A percentile compares a stretch with the other conserved stretches of the same genome.
Evolutionary conservation across 2,797 vertebrate species (phyloP).

Genomic region (Spatula clypeata): DNA sequence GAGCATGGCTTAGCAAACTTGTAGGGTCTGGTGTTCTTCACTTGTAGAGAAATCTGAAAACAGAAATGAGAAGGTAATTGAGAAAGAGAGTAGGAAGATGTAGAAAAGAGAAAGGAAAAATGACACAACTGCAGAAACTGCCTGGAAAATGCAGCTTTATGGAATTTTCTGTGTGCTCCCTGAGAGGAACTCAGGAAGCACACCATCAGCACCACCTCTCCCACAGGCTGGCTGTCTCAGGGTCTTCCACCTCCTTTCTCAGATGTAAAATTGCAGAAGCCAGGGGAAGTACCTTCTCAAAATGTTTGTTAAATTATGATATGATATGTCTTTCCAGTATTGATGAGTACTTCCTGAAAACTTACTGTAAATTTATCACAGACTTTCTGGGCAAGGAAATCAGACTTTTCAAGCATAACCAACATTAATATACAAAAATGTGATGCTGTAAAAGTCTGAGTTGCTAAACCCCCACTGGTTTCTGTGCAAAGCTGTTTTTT

Average conservation of each 20-base stretch:
- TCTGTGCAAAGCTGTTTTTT: not conserved
- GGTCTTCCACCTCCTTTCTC: not conserved
- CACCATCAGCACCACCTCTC: not conserved
- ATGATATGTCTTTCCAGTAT: not conserved
- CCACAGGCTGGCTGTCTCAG: not conserved
- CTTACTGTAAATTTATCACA: conserved; percentile 17
- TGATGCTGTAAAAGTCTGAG: conserved; percentile 12
- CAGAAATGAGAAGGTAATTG: not conserved
- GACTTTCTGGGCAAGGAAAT: conserved; percentile 29
- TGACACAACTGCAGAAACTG: not conserved
- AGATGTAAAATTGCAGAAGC: not conserved
- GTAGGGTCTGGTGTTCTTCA: not conserved
- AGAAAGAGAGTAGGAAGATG: not conserved
- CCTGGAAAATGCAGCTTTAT: not conserved
- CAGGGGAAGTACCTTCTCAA: not conserved
- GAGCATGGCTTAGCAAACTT: not conserved
- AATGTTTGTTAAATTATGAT: not conserved
- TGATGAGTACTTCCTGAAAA: conserved; percentile 28
- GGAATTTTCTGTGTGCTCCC: not conserved
- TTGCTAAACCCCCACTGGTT: conserved; percentile 33
- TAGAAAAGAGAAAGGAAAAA: not conserved
- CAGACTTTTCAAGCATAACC: conserved; percentile 16
- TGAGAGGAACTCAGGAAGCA: not conserved
- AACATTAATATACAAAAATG: conserved; percentile 38
- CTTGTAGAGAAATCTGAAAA: not conserved